Percentiles rank a stretch among this genome's conserved stretches.
phyloP scores from a whole-genome alignment of 2,888 invertebrate genomes.

The Sminthurinus aureus region DNA sequence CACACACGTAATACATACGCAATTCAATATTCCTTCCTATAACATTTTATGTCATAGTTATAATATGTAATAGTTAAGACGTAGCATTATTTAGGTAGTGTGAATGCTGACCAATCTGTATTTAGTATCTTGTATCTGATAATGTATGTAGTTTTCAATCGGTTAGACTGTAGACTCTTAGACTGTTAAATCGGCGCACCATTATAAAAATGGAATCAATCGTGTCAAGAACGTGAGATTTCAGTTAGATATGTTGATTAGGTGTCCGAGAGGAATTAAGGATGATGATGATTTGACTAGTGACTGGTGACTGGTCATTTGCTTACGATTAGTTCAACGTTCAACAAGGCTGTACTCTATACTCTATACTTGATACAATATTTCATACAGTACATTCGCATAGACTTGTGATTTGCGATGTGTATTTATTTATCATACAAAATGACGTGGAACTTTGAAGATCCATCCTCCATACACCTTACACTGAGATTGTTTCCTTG shows the following conservation, averaged over 20 bases:
- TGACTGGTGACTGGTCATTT: constrained; percentile 16
- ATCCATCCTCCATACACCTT: too few species aligned
- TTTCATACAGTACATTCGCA: too few species aligned
- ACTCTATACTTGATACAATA: too few species aligned
- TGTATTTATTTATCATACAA: too few species aligned
- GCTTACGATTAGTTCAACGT: neutral
- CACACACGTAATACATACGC: neutral
- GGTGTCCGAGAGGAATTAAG: constrained; percentile 22
- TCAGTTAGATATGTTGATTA: constrained; percentile 13
- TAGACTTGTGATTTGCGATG: too few species aligned
- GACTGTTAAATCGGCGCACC: neutral
- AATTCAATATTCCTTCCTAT: too few species aligned
- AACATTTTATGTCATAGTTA: neutral
- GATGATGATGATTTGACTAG: constrained; percentile 26
- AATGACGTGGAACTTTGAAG: too few species aligned
- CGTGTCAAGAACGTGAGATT: constrained; percentile 15
- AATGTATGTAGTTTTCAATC: too few species aligned
- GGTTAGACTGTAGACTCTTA: neutral
- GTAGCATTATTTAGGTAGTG: neutral
- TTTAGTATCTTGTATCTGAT: neutral
- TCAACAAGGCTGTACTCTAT: neutral
- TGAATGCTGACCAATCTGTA: constrained; percentile 24
- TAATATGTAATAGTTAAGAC: neutral
- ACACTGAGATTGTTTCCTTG: too few species aligned
- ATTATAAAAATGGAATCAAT: constrained; percentile 10